These are phyloP conservation scores for Stenichneumon culpator DNA, from an alignment of 2,888 invertebrate genomes.

Conservation along the genomic window DNA sequence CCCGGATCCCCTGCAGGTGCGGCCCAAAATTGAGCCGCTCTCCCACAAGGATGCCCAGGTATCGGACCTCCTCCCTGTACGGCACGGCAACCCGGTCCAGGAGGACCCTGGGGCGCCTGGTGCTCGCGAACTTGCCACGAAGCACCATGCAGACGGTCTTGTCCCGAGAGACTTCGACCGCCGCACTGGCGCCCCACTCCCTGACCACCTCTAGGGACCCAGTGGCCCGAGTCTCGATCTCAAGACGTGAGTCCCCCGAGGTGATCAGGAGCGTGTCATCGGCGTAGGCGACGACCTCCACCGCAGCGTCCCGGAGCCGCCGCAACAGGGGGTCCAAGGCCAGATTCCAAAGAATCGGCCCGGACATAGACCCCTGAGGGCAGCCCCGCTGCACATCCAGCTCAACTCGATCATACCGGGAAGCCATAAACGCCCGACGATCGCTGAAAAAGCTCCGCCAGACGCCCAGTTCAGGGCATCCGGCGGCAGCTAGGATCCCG, in stretches of 20 bases:
- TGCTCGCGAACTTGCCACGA: background rate
- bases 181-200: slow-evolving; percentile 14
- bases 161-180: background rate
- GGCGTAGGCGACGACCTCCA: background rate
- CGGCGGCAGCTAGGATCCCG: background rate
- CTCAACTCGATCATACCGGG: background rate
- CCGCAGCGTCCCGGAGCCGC: background rate
- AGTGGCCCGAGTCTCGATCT: background rate
- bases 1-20: too few species aligned
- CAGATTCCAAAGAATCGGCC: slow-evolving; percentile 23
- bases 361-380: slow-evolving; percentile 2
- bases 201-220: slow-evolving; percentile 23
- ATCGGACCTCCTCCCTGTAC: too few species aligned
- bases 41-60: too few species aligned
- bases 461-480: slow-evolving; percentile 8
- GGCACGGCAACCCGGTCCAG: too few species aligned
- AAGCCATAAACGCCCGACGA: background rate
- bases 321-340: slow-evolving; percentile 19
- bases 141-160: too few species aligned
- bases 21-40: too few species aligned
- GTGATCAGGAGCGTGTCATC: too few species aligned
- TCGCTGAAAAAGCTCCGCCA: slow-evolving; percentile 9
- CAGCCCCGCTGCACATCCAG: background rate
- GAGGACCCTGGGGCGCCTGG: slow-evolving; percentile 1
- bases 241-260: too few species aligned